phyloP scores from a whole-genome alignment of 2,113 vertebrate genomes.

The Okapia johnstoni region DNA sequence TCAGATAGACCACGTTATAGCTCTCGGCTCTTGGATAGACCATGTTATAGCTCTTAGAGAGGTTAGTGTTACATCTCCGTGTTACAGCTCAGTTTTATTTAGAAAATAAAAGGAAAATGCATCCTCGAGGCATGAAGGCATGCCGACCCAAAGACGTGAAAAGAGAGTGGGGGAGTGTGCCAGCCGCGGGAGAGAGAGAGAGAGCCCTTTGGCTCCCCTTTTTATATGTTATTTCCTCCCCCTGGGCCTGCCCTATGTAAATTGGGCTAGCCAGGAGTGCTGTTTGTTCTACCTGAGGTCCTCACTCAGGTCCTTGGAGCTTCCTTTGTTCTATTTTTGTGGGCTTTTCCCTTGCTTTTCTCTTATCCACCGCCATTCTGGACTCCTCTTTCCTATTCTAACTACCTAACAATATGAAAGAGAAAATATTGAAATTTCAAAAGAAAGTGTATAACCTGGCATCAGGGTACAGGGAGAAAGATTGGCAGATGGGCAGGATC shows the following conservation, averaged over 20 bases:
- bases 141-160: fast-evolving
- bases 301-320: not conserved
- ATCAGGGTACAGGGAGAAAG: not conserved
- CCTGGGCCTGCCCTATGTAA: not conserved
- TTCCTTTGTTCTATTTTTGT: not conserved
- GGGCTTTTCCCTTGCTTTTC: not conserved
- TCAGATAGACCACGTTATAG: not conserved
- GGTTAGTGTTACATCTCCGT: not conserved
- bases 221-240: not conserved
- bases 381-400: not conserved
- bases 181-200: not conserved
- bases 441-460: not conserved
- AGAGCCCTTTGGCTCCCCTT: not conserved
- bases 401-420: not conserved
- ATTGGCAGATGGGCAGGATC: not conserved
- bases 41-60: not conserved
- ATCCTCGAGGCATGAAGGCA: not conserved
- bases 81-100: not conserved
- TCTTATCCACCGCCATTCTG: not conserved
- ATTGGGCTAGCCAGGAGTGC: not conserved
- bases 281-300: not conserved
- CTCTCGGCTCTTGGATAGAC: not conserved
- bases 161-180: not conserved
- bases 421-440: not conserved
- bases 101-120: not conserved